Conservation (phyloP, 1,140 invertebrate genomes). For the Pomacea maculata region DNA sequence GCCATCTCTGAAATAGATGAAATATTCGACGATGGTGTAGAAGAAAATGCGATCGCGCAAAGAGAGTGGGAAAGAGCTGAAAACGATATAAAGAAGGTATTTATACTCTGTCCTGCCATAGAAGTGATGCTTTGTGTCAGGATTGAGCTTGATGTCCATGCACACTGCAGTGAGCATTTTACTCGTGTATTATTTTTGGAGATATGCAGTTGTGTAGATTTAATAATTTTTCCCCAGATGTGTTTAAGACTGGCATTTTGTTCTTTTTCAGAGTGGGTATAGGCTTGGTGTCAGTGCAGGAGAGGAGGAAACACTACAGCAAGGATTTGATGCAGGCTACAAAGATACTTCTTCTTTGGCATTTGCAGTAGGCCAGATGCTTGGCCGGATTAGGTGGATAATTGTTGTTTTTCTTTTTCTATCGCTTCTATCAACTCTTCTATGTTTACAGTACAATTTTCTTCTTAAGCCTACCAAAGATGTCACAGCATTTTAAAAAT, state of each 20-base stretch:
- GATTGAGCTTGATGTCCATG: not conserved
- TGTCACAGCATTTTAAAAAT: no score
- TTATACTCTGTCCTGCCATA: not conserved
- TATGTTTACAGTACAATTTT: no score
- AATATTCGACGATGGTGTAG: conserved; percentile 8
- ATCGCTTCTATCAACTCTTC: no score
- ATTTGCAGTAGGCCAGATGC: conserved; percentile 22
- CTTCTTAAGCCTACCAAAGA: no score
- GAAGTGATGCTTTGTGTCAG: not conserved
- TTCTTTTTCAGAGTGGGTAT: conserved; percentile 27
- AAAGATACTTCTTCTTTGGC: conserved; percentile 4
- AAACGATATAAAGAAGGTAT: conserved; percentile 8
- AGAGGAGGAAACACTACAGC: conserved; percentile 25
- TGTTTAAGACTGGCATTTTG: not conserved
- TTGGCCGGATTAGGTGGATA: conserved; percentile 22
- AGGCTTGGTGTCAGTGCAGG: conserved; percentile 26
- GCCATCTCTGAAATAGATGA: not conserved
- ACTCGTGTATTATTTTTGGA: not conserved
- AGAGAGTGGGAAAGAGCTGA: conserved; percentile 8
- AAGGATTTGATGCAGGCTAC: conserved; percentile 34
- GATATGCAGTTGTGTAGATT: not conserved
- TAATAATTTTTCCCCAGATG: not conserved
- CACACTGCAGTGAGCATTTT: no score
- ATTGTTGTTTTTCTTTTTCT: no score
- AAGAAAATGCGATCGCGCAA: not conserved